Evolutionary conservation across 2,888 invertebrate genomes (phyloP).

Genomic region (Hypsopygia costalis): DNA sequence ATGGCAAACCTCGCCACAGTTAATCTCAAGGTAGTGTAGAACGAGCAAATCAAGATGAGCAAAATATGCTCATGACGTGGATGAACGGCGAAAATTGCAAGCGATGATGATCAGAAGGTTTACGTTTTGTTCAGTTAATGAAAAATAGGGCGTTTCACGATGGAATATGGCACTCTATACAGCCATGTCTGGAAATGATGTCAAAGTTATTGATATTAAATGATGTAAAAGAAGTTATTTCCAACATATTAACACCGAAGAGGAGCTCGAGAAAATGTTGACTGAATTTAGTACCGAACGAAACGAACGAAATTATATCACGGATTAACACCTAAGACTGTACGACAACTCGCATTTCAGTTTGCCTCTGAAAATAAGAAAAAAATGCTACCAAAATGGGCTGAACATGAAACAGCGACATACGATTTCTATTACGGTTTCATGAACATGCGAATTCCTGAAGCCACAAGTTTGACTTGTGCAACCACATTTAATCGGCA

Average conservation of each 20-base stretch:
- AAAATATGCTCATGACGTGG: conserved; percentile 38
- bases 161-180: too few species aligned
- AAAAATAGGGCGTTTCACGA: too few species aligned
- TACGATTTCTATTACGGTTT: conserved; percentile 12
- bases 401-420: conserved; percentile 4
- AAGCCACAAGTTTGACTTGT: conserved; percentile 14
- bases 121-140: too few species aligned
- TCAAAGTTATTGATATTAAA: too few species aligned
- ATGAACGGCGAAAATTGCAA: conserved; percentile 30
- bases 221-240: too few species aligned
- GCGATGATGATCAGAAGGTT: too few species aligned
- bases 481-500: conserved; percentile 10
- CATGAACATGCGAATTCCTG: conserved; percentile 8
- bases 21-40: conserved; percentile 33
- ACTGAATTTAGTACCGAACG: too few species aligned
- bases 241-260: too few species aligned
- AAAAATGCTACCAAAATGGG: conserved; percentile 15
- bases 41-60: conserved; percentile 31
- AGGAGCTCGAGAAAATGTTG: too few species aligned
- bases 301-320: too few species aligned
- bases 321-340: too few species aligned
- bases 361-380: conserved; percentile 20
- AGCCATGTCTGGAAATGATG: too few species aligned
- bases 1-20: conserved; percentile 34
- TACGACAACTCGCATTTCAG: conserved; percentile 27